These are phyloP conservation scores for Eulemur mongoz DNA, from an alignment of 2,797 vertebrate genomes.

Conservation along the genomic window DNA sequence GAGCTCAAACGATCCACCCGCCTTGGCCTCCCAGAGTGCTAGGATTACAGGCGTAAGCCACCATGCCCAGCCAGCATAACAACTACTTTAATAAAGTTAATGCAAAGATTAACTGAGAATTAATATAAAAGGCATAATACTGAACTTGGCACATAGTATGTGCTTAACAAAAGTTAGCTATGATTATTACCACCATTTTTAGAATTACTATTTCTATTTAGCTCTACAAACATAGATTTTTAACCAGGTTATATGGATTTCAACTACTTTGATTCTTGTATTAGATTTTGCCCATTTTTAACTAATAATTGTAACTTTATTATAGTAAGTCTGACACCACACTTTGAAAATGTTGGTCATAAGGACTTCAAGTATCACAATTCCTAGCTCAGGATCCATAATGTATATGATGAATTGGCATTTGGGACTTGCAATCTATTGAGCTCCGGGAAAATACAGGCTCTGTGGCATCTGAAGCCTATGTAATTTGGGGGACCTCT, in stretches of 20 bases:
- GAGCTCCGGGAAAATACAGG: not conserved
- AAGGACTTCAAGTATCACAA: not conserved
- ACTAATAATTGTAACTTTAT: not conserved
- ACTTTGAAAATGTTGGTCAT: not conserved
- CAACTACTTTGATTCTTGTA: not conserved
- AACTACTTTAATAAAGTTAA: not conserved
- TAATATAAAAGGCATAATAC: not conserved
- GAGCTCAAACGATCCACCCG: too few relatives aligned
- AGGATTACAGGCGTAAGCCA: too few relatives aligned
- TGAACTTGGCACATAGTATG: not conserved
- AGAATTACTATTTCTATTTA: not conserved
- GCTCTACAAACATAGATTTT: not conserved
- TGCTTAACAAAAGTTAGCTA: not conserved
- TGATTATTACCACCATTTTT: constrained; percentile 20
- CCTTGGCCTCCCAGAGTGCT: too few relatives aligned
- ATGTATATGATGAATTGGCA: not conserved
- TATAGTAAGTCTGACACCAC: not conserved
- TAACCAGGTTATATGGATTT: not conserved
- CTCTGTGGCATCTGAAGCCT: not conserved
- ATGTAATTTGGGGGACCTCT: not conserved
- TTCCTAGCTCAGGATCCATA: not conserved
- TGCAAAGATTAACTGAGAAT: not conserved
- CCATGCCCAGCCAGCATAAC: not conserved
- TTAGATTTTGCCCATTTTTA: constrained; percentile 31
- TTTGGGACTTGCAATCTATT: not conserved